Conservation (phyloP, 2,113 vertebrate species). For the Oncorhynchus clarkii region DNA sequence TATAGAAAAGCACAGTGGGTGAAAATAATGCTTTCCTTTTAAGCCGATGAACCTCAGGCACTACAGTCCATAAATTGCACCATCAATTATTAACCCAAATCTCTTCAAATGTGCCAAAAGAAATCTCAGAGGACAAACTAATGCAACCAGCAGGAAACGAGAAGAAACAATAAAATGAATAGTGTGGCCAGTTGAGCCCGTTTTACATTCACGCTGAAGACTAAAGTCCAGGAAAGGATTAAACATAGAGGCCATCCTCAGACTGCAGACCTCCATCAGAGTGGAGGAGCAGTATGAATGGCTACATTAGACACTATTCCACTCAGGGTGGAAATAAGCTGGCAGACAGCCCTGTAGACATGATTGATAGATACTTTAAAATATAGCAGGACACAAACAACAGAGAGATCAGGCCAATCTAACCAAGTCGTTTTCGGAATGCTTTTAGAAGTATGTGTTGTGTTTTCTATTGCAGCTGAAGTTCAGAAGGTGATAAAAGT, state of each 20-base stretch:
- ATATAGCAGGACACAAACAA: not conserved
- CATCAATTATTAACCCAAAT: constrained; percentile 76
- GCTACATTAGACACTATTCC: constrained; percentile 60
- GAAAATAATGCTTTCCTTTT: constrained; percentile 62
- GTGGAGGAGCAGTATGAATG: constrained; percentile 44
- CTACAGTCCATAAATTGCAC: constrained; percentile 68
- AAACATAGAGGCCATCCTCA: constrained; percentile 42
- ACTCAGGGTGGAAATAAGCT: constrained; percentile 47
- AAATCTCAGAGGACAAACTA: constrained; percentile 62
- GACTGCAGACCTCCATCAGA: constrained; percentile 27
- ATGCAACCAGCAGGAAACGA: constrained; percentile 71
- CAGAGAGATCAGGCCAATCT: not conserved
- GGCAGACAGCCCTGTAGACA: constrained; percentile 23
- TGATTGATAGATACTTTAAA: constrained; percentile 46
- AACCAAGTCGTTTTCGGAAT: constrained; percentile 11
- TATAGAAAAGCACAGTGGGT: constrained; percentile 30
- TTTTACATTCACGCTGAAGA: constrained; percentile 14
- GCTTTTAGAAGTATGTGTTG: constrained; percentile 37
- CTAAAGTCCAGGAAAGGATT: not conserved
- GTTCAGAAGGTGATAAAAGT: constrained; percentile 23
- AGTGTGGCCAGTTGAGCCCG: constrained; percentile 39
- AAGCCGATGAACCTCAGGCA: constrained; percentile 69
- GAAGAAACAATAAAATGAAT: constrained; percentile 63
- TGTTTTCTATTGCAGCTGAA: not conserved
- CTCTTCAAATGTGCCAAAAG: constrained; percentile 74